phyloP scores from a whole-genome alignment of 2,888 invertebrate species.

The Tromatobia lineatoria region DNA sequence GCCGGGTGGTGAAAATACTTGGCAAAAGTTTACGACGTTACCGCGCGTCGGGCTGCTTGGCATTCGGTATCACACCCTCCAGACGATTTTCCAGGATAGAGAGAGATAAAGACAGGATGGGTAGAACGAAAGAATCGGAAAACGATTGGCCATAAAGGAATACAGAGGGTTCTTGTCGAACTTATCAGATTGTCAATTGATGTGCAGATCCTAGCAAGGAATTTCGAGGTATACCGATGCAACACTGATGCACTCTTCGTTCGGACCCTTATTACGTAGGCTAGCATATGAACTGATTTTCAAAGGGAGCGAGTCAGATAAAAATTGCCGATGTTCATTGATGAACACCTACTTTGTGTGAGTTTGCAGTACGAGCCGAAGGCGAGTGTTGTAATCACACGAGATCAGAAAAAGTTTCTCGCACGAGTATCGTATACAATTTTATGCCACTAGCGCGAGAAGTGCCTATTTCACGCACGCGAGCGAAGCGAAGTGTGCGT shows the following conservation, averaged over 20 bases:
- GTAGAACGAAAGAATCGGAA: conserved; percentile 64
- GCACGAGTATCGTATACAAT: too few relatives aligned
- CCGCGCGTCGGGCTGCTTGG: conserved; percentile 37
- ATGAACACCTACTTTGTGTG: too few relatives aligned
- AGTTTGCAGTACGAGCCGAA: too few relatives aligned
- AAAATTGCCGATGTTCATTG: too few relatives aligned
- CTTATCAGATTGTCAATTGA: conserved; percentile 63
- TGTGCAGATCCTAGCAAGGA: conserved; percentile 53
- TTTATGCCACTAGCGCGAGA: too few relatives aligned
- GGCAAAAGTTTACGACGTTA: conserved; percentile 63
- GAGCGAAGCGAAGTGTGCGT: too few relatives aligned
- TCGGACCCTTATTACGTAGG: not conserved
- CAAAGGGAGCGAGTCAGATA: too few relatives aligned
- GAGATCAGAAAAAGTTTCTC: too few relatives aligned
- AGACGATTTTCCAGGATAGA: not conserved
- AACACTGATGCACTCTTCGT: not conserved
- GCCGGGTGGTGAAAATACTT: conserved; percentile 55
- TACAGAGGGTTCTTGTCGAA: conserved; percentile 56
- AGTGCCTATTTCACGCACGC: too few relatives aligned
- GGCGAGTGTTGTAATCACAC: too few relatives aligned
- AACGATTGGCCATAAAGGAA: conserved; percentile 64
- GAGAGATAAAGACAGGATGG: conserved; percentile 6
- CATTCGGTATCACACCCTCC: not conserved
- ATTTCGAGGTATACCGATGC: conserved; percentile 27
- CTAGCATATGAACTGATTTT: conserved; percentile 1